A percentile compares a stretch with the other conserved stretches of the same genome.
Evolutionary conservation across 2,797 vertebrate genomes (phyloP).

Genomic region (Pangasius djambal): DNA sequence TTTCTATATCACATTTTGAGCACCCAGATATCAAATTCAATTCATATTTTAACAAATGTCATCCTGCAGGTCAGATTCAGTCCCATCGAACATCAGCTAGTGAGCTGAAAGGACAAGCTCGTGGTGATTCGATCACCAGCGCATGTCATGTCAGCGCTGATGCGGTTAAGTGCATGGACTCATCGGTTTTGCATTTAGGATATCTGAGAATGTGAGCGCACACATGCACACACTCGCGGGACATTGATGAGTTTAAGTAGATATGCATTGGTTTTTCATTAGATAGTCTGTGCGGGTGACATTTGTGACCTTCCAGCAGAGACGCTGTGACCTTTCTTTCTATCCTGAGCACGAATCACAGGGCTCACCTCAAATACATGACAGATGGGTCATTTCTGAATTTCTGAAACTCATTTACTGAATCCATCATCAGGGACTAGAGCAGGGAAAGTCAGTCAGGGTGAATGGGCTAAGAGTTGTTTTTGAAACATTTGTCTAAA

Average conservation of each 20-base stretch:
- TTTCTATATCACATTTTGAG: not conserved
- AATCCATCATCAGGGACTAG: not conserved
- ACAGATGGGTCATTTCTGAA: constrained; percentile 18
- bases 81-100: not conserved
- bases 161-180: constrained; percentile 11
- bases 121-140: constrained; percentile 23
- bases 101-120: constrained; percentile 1
- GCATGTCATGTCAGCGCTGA: constrained; percentile 25
- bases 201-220: constrained; percentile 17
- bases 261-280: constrained; percentile 47
- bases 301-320: constrained; percentile 28
- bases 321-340: constrained; percentile 32
- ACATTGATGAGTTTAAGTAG: constrained; percentile 30
- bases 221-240: not conserved
- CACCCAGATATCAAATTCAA: not conserved
- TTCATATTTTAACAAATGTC: constrained; percentile 25
- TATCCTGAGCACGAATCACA: not conserved
- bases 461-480: not conserved
- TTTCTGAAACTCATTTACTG: constrained; percentile 26
- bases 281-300: constrained; percentile 27
- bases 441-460: not conserved
- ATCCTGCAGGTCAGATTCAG: constrained; percentile 16
- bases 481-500: not conserved
- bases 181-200: constrained; percentile 24
- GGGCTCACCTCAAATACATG: not conserved